A percentile compares a stretch with the other conserved stretches of the same genome.
Evolutionary conservation across 2,113 vertebrate species (phyloP).

Genomic region (Nycticorax nycticorax): DNA sequence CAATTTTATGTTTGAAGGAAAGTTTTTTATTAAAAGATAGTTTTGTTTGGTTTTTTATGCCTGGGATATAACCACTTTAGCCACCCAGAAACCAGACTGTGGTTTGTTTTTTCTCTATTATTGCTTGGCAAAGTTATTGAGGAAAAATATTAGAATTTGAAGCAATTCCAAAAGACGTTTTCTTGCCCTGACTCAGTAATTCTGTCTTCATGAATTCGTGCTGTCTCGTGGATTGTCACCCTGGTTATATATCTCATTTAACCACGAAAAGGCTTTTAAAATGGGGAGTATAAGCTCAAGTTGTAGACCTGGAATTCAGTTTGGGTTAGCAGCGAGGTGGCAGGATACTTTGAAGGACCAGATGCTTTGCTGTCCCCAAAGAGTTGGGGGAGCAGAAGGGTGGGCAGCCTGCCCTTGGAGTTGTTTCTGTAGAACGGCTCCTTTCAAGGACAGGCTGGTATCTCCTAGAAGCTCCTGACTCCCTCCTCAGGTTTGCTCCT

Average conservation of each 20-base stretch:
- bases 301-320: background rate
- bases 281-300: background rate
- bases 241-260: background rate
- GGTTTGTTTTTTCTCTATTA: conserved; percentile 44
- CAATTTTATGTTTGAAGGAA: conserved; percentile 51
- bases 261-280: background rate
- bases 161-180: background rate
- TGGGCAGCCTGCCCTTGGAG: background rate
- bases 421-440: background rate
- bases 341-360: background rate
- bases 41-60: conserved; percentile 59
- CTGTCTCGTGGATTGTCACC: background rate
- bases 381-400: background rate
- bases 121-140: conserved; percentile 35
- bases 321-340: background rate
- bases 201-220: background rate
- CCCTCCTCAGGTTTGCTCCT: background rate
- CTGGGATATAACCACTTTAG: conserved; percentile 15
- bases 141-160: conserved; percentile 18
- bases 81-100: conserved; percentile 49
- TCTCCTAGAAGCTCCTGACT: background rate
- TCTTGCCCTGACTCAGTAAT: conserved; percentile 15
- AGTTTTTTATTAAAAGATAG: conserved; percentile 47
- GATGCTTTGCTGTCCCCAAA: background rate
- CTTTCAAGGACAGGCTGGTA: fast-evolving